Evolutionary conservation across 2,888 invertebrate species (phyloP).

Genomic region (Sclerodermus sp.): DNA sequence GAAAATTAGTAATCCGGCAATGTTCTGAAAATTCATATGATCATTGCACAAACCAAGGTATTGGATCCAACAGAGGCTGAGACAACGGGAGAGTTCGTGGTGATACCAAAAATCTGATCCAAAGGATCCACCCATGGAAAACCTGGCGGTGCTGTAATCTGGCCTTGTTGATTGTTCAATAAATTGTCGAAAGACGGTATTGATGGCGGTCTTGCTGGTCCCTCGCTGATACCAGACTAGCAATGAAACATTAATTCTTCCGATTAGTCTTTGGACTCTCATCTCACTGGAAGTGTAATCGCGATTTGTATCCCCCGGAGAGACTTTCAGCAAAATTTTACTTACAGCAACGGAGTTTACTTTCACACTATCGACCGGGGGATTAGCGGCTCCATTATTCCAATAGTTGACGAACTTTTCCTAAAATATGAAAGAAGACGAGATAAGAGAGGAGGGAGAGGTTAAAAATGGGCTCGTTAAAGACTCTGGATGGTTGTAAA

Average conservation of each 20-base stretch:
- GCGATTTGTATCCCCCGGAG: no score
- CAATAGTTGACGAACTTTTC: constrained; percentile 54
- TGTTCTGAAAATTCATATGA: no score
- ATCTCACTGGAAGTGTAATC: no score
- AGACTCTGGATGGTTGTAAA: constrained; percentile 22
- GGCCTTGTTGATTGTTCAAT: constrained; percentile 32
- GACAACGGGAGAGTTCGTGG: constrained; percentile 44
- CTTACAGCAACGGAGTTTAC: constrained; percentile 53
- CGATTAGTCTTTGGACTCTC: no score
- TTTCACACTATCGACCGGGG: constrained; percentile 46
- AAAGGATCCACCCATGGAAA: constrained; percentile 53
- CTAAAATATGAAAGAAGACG: constrained; percentile 44
- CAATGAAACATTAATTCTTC: background rate
- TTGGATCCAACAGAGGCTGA: constrained; percentile 51
- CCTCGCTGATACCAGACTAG: constrained; percentile 40
- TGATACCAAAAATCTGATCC: constrained; percentile 53
- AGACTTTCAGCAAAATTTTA: no score
- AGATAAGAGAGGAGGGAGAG: no score
- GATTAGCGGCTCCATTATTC: constrained; percentile 39
- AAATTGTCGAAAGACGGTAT: constrained; percentile 39
- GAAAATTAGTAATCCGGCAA: no score
- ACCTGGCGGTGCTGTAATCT: constrained; percentile 44
- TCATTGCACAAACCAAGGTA: constrained; percentile 37
- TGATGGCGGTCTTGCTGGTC: constrained; percentile 22
- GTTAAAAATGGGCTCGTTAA: constrained; percentile 8